Conservation (phyloP, 2,888 invertebrate species). For the Salpingus planirostris region DNA sequence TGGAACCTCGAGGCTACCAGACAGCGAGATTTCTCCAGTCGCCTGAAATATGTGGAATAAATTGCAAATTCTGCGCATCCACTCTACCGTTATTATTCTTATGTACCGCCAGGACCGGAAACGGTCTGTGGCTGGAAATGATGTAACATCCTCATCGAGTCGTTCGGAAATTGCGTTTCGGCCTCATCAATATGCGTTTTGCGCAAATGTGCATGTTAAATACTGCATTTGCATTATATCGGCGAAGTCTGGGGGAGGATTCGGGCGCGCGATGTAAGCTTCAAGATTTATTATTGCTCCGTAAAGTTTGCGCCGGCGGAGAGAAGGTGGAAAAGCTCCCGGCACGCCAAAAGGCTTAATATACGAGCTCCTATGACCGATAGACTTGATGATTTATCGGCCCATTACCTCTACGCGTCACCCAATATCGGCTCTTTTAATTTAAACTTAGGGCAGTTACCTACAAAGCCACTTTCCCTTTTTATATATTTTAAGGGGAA, state of each 20-base stretch:
- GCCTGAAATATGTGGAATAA: slow-evolving; percentile 17
- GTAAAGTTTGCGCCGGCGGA: slow-evolving; percentile 13
- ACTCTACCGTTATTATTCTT: no score
- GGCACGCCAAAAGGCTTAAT: slow-evolving; percentile 13
- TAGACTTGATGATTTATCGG: slow-evolving; percentile 23
- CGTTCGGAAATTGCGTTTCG: no score
- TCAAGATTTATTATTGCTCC: slow-evolving; percentile 19
- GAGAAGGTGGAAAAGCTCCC: slow-evolving; percentile 13
- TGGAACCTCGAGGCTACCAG: slow-evolving; percentile 8
- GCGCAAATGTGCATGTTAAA: slow-evolving; percentile 10
- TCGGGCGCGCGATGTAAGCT: slow-evolving; percentile 9
- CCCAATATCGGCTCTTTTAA: slow-evolving; percentile 17
- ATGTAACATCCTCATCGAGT: no score
- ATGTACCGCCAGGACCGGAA: no score
- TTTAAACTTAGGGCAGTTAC: no score
- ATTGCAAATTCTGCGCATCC: no score
- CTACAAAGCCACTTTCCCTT: slow-evolving; percentile 8
- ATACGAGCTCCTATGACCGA: slow-evolving; percentile 18
- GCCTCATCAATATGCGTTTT: background rate
- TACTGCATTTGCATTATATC: slow-evolving; percentile 22
- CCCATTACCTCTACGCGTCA: slow-evolving; percentile 19
- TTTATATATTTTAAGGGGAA: background rate
- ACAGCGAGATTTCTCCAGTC: slow-evolving; percentile 11
- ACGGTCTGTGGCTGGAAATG: no score
- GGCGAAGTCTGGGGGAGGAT: slow-evolving; percentile 4